Evolutionary conservation across 2,113 vertebrate genomes (phyloP).

Genomic region (Heliornis fulica): DNA sequence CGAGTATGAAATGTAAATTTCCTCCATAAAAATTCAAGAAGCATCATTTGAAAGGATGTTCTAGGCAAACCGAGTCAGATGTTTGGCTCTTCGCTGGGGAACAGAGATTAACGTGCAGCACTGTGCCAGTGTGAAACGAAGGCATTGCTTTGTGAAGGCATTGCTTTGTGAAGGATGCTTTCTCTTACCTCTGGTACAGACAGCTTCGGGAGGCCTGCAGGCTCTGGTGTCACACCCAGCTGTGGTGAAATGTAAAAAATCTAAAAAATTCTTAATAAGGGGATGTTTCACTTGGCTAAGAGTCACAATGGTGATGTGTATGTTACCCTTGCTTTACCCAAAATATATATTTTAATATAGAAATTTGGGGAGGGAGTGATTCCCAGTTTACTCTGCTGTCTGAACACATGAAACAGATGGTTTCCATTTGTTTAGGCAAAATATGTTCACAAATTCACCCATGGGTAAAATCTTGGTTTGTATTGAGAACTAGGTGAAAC

Average conservation of each 20-base stretch:
- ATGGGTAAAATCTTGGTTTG: background rate
- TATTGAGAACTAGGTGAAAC: background rate
- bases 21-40: background rate
- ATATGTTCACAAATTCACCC: background rate
- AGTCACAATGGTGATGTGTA: background rate
- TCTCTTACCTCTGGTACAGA: background rate
- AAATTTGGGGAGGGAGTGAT: no score
- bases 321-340: background rate
- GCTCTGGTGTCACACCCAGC: background rate
- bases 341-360: fast-evolving
- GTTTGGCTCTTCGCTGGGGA: background rate
- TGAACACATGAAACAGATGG: background rate
- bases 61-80: background rate
- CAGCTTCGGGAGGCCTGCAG: background rate
- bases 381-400: background rate
- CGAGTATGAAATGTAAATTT: background rate
- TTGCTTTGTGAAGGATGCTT: background rate
- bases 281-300: background rate
- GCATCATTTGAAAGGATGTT: background rate
- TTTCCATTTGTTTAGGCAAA: background rate
- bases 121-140: fast-evolving
- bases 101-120: background rate
- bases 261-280: background rate
- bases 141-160: background rate
- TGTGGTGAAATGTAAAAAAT: background rate